These are phyloP conservation scores for Drosophila recens DNA, from an alignment of 2,888 invertebrate species.

Conservation along the genomic window DNA sequence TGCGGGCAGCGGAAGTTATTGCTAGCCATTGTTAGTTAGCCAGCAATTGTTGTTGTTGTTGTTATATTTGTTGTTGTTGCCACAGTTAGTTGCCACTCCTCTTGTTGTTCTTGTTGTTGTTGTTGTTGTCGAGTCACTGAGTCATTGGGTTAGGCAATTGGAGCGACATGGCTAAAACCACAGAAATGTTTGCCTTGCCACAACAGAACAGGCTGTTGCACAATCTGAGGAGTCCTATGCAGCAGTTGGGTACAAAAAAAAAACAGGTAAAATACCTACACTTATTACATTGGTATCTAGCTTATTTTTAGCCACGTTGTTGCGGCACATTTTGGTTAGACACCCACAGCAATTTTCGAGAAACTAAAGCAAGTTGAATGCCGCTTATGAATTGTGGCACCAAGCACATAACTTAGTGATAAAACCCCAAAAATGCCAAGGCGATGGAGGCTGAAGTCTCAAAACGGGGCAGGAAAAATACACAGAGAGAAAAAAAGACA, in stretches of 20 bases:
- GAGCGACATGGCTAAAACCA: conserved; percentile 16
- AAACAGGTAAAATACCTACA: conserved; percentile 7
- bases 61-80: conserved; percentile 35
- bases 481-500: not conserved
- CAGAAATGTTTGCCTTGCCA: conserved; percentile 32
- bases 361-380: conserved; percentile 21
- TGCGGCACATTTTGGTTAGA: conserved; percentile 13
- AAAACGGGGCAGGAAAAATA: not conserved
- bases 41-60: conserved; percentile 40
- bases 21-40: conserved; percentile 23
- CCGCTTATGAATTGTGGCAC: conserved; percentile 32
- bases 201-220: not conserved
- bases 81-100: conserved; percentile 9
- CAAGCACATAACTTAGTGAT: conserved; percentile 7
- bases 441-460: not conserved
- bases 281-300: not conserved
- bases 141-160: conserved; percentile 51
- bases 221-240: not conserved
- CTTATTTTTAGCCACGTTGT: conserved; percentile 1
- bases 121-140: conserved; percentile 37
- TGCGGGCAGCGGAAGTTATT: conserved; percentile 60
- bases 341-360: conserved; percentile 31
- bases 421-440: conserved; percentile 1
- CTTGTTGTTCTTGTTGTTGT: not conserved
- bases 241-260: no score